Conservation (phyloP, 2,888 invertebrate genomes). For the Eledona agricola region DNA sequence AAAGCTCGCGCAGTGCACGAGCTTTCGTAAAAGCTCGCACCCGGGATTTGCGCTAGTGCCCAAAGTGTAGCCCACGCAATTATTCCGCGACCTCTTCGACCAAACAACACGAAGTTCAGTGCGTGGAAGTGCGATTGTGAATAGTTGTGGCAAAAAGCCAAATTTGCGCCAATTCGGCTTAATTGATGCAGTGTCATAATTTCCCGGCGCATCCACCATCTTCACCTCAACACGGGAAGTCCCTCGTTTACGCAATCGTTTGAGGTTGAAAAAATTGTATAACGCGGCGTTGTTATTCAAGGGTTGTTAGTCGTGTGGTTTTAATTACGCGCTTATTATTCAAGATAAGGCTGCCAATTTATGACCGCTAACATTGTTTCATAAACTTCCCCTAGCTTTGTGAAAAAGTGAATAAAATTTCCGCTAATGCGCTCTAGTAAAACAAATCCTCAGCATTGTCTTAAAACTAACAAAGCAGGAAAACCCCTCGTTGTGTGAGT, state of each 20-base stretch:
- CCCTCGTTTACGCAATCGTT: background rate
- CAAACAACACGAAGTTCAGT: no score
- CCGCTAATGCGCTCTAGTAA: no score
- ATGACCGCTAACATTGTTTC: background rate
- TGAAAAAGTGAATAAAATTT: no score
- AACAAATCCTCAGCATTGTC: no score
- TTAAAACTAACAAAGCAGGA: no score
- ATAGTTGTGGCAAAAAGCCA: constrained; percentile 6
- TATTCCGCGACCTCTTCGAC: background rate
- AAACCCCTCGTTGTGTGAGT: no score
- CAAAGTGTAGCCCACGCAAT: constrained; percentile 8
- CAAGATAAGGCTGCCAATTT: constrained; percentile 1
- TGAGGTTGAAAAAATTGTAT: no score
- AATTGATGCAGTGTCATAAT: constrained; percentile 14
- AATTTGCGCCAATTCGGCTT: constrained; percentile 7
- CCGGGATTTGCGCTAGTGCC: constrained; percentile 51
- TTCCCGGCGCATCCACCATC: constrained; percentile 18
- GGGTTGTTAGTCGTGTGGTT: background rate
- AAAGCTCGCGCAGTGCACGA: constrained; percentile 50
- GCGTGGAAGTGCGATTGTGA: constrained; percentile 13
- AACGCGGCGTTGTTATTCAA: background rate
- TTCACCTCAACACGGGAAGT: constrained; percentile 5
- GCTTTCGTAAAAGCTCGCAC: constrained; percentile 48
- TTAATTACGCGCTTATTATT: constrained; percentile 6
- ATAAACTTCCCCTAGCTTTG: no score